A percentile compares a stretch with the other conserved stretches of the same genome.
Evolutionary conservation across 2,888 invertebrate species (phyloP).

Genomic region (Poecilobothrus nobilitatus): DNA sequence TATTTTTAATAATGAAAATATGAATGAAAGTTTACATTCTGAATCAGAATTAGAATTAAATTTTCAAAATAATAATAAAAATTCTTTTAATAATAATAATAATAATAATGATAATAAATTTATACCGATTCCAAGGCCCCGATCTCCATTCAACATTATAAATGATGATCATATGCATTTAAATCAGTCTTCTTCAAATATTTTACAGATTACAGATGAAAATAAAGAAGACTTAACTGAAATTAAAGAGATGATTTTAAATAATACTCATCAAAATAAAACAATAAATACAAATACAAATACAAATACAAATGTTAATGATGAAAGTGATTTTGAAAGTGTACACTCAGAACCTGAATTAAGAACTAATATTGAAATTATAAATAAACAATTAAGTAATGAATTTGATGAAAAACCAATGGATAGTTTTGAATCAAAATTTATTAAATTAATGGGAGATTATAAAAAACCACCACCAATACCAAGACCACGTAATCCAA

Average conservation of each 20-base stretch:
- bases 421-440: not conserved
- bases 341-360: not conserved
- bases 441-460: not conserved
- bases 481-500: not conserved
- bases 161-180: not conserved
- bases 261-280: not conserved
- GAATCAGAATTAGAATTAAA: not conserved
- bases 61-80: not conserved
- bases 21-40: not conserved
- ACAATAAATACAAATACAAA: not conserved
- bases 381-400: not conserved
- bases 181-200: slow-evolving; percentile 2
- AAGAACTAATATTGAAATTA: not conserved
- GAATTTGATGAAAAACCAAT: not conserved
- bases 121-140: not conserved
- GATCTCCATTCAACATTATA: not conserved
- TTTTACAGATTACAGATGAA: not conserved
- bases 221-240: not conserved
- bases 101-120: not conserved
- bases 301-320: not conserved
- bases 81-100: not conserved
- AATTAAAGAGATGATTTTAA: not conserved
- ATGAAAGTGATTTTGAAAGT: not conserved
- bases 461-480: not conserved
- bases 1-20: not conserved